phyloP scores from a whole-genome alignment of 2,113 vertebrate species.

The Euleptes europaea region DNA sequence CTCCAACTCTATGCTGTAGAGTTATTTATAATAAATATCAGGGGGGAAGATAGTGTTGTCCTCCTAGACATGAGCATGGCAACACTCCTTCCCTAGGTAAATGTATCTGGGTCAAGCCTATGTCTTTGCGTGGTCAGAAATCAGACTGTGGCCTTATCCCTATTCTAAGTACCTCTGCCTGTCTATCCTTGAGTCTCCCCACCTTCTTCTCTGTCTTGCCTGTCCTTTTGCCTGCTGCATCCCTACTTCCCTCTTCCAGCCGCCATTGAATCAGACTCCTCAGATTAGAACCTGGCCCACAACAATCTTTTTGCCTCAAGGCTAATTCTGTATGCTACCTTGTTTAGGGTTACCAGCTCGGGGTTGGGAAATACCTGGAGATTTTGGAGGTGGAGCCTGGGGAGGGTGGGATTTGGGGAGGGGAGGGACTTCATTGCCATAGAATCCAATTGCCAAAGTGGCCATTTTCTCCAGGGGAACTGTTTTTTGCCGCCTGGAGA shows the following conservation, averaged over 20 bases:
- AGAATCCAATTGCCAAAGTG: no score
- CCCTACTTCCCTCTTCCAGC: background rate
- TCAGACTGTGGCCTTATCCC: background rate
- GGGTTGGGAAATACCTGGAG: no score
- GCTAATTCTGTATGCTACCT: no score
- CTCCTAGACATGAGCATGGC: background rate
- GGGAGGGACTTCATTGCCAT: no score
- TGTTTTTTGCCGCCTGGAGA: no score
- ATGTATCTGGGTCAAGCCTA: background rate
- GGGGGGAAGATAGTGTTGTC: background rate
- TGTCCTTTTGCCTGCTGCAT: background rate
- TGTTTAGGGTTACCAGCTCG: no score
- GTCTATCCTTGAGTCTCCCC: background rate
- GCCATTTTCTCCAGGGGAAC: no score
- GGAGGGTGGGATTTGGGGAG: no score
- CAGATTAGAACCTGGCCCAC: background rate
- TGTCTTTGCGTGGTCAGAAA: background rate
- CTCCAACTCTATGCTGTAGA: background rate
- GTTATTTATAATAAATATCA: background rate
- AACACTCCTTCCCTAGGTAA: background rate
- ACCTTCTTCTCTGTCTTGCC: background rate
- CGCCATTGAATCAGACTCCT: background rate
- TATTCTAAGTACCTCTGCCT: background rate
- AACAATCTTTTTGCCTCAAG: no score
- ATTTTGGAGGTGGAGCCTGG: no score